Evolutionary conservation across 1,140 invertebrate species (phyloP).

Genomic region (Frieseomelitta varia): DNA sequence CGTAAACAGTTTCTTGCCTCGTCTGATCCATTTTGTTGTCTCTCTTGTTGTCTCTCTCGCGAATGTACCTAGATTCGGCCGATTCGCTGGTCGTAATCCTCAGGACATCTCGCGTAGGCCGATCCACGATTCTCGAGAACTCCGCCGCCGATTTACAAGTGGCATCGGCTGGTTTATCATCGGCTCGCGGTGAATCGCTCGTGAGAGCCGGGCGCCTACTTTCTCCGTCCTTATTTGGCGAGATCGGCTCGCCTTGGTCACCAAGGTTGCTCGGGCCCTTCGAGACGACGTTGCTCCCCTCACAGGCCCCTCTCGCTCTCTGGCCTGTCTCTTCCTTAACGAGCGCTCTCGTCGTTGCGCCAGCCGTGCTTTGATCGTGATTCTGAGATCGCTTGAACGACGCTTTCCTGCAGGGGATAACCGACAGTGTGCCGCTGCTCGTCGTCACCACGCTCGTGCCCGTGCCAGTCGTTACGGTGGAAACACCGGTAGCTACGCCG

Average conservation of each 20-base stretch:
- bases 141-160: conserved; percentile 58
- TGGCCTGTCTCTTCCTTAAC: conserved; percentile 62
- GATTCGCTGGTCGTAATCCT: conserved; percentile 20
- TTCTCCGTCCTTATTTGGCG: conserved; percentile 75
- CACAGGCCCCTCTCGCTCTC: conserved; percentile 35
- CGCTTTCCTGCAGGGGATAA: conserved; percentile 55
- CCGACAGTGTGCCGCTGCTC: conserved; percentile 17
- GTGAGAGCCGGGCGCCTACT: conserved; percentile 65
- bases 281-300: conserved; percentile 20
- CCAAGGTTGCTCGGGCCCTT: conserved; percentile 59
- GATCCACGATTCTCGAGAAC: conserved; percentile 41
- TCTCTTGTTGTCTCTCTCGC: conserved; percentile 7
- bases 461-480: background rate
- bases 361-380: conserved; percentile 48
- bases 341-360: conserved; percentile 42
- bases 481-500: conserved; percentile 2
- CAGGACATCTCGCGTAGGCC: conserved; percentile 31
- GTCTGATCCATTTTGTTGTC: conserved; percentile 31
- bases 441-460: background rate
- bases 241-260: conserved; percentile 61
- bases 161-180: conserved; percentile 57
- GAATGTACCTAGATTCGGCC: conserved; percentile 19
- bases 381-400: conserved; percentile 66
- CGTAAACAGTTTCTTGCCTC: conserved; percentile 48
- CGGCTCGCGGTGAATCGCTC: conserved; percentile 41